Conservation (phyloP, 1,140 invertebrate genomes). For the Drepana arcuata region DNA sequence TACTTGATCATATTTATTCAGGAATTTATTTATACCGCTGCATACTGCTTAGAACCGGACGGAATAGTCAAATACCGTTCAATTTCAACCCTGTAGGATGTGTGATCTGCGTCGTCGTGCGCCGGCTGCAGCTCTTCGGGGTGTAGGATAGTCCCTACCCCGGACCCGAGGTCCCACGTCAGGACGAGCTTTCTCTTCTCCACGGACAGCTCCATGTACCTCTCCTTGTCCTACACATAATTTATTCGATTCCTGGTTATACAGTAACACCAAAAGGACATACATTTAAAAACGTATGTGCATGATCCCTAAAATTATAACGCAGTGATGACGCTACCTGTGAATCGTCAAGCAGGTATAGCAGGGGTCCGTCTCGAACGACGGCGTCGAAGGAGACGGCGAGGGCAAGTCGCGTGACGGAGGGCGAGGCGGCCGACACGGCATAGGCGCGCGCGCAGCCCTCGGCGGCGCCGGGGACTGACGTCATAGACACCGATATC, state of each 20-base stretch:
- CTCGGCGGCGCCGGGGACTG: constrained; percentile 57
- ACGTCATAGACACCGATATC: constrained; percentile 87
- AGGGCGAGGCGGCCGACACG: constrained; percentile 76
- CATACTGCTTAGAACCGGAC: no score
- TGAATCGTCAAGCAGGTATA: constrained; percentile 76
- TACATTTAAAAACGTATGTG: no score
- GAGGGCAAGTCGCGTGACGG: constrained; percentile 80
- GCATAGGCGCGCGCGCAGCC: constrained; percentile 85
- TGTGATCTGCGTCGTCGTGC: constrained; percentile 74
- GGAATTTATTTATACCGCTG: no score
- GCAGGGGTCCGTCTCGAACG: constrained; percentile 75
- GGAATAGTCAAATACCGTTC: constrained; percentile 51
- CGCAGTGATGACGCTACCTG: no score
- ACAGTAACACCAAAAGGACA: no score
- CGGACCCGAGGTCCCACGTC: constrained; percentile 58
- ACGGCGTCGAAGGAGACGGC: constrained; percentile 67
- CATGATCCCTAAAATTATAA: no score
- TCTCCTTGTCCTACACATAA: constrained; percentile 30
- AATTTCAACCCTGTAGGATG: constrained; percentile 54
- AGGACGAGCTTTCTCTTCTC: constrained; percentile 51
- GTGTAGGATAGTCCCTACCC: constrained; percentile 70
- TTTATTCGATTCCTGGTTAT: no score
- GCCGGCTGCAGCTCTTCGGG: constrained; percentile 87
- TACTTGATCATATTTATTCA: no score
- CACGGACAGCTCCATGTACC: constrained; percentile 62